Evolutionary conservation across 2,797 vertebrate genomes (phyloP), one percentile per base, ranked within the genome.

Genomic region (Lerista edwardsae): DNA sequence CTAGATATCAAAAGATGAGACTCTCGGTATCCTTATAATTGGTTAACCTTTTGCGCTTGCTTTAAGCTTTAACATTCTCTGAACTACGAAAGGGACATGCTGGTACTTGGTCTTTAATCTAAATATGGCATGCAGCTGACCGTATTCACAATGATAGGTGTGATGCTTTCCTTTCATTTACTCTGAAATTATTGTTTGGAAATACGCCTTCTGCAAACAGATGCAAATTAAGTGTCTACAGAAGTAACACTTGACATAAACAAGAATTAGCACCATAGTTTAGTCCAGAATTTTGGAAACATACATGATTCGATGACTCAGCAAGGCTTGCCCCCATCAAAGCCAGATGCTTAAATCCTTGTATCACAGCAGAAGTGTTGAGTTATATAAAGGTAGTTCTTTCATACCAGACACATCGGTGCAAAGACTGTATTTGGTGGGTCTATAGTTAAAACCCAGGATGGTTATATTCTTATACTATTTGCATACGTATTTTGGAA

Each of bases 261-360:
- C 75, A 84, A 5, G 19, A 41, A 41, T 55, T 79, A 86, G 44
- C 31, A 31, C 81, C 51, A 65, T n/a, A 31, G 55, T 82, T 78
- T 80, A 39, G 36, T 29, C 77, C 64, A 34, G 64, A 0, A 0
- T 72, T 86, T 76, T 29, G 79, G 64, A 10, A 0, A 0, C 5
- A 71, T 4, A 1, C 25, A 61, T 76, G 14, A 41, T 91, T 85
- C 77, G 86, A 83, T 85, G 88, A 87, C 71, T 67, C 59, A 74
- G 85, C 77, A 19, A 8, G 65, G 7, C 41, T 91, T 65, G 44
- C 31, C 61, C 6, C 85, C 80, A 83, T 87, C 41, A 65, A 81
- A 87, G 11, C 57, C 83, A 83, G 51, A 68, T 76, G 44, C 39
- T 87, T 0, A 86, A 91, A 87, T 82, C 31, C 27, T 83, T 76